Evolutionary conservation across 2,113 vertebrate genomes (phyloP).

Genomic region (Martes martes): DNA sequence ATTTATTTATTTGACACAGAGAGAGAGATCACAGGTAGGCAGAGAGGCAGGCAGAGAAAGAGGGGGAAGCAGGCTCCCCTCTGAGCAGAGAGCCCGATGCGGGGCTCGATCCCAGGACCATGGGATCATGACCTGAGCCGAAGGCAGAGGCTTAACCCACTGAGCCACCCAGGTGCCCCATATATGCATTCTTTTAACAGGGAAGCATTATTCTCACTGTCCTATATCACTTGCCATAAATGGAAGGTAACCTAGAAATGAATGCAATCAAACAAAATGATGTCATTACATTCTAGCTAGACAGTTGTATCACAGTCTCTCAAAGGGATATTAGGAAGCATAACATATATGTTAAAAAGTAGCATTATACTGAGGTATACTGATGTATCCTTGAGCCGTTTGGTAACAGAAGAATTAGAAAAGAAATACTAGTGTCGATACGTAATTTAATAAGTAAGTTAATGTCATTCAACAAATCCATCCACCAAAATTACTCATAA

Average conservation of each 20-base stretch:
- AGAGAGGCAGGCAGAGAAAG: no score
- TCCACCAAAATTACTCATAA: background rate
- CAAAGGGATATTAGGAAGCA: background rate
- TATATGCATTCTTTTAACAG: background rate
- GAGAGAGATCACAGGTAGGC: no score
- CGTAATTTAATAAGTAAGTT: background rate
- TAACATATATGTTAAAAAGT: background rate
- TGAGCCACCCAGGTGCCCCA: background rate
- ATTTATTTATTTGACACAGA: no score
- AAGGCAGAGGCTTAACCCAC: no score
- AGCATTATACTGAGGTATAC: background rate
- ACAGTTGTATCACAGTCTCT: background rate
- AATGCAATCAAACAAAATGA: background rate
- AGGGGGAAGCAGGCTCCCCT: no score
- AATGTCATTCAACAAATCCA: background rate
- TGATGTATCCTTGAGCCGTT: background rate
- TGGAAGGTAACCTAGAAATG: background rate
- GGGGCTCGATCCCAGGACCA: no score
- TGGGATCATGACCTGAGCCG: no score
- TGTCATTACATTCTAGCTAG: background rate
- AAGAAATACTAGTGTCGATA: background rate
- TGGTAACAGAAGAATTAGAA: background rate
- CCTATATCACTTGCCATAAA: background rate
- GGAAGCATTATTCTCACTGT: background rate
- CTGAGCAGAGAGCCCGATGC: no score